These are phyloP conservation scores for Amaurobius ferox DNA, from an alignment of 2,888 invertebrate genomes.

Conservation along the genomic window DNA sequence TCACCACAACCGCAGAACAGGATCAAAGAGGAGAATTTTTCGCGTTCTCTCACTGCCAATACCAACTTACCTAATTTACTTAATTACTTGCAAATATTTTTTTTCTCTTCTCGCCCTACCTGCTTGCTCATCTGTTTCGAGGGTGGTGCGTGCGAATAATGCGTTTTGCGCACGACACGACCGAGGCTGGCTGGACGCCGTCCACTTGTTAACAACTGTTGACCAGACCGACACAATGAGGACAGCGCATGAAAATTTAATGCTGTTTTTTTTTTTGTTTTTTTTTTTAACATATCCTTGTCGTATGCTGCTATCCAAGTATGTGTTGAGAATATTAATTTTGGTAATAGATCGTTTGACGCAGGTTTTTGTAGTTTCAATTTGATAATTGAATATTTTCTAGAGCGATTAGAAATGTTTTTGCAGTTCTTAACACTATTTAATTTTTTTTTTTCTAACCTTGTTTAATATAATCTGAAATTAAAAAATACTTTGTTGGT, in stretches of 20 bases:
- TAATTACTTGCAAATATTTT: background rate
- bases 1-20: too few relatives aligned
- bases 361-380: too few relatives aligned
- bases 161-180: background rate
- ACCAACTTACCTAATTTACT: background rate
- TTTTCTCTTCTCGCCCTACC: background rate
- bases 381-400: too few relatives aligned
- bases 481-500: too few relatives aligned
- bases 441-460: too few relatives aligned
- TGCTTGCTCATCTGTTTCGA: conserved; percentile 24
- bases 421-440: too few relatives aligned
- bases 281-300: background rate
- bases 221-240: background rate
- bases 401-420: too few relatives aligned
- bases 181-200: background rate
- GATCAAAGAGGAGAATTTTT: too few relatives aligned
- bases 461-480: too few relatives aligned
- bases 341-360: background rate
- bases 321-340: background rate
- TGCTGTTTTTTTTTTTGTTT: background rate
- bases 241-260: background rate
- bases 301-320: background rate
- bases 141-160: conserved; percentile 6
- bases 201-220: conserved; percentile 27
- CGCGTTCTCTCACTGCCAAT: too few relatives aligned